A percentile compares a stretch with the other conserved stretches of the same genome.
Evolutionary conservation across 2,888 invertebrate genomes (phyloP).

Genomic region (Hesperia comma): DNA sequence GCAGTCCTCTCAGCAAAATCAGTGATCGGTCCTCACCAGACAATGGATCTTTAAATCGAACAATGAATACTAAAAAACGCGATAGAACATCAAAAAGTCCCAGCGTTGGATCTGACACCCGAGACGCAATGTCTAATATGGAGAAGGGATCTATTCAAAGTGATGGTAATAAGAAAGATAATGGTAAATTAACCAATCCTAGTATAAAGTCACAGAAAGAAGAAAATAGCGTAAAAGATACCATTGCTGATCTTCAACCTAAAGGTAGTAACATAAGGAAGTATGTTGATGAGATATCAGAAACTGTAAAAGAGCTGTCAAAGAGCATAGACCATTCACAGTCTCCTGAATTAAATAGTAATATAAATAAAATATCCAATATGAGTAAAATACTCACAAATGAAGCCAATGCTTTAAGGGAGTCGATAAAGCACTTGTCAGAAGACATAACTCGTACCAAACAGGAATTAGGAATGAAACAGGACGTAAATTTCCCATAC

Average conservation of each 20-base stretch:
- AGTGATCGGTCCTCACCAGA: conserved; percentile 24
- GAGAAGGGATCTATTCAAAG: conserved; percentile 2
- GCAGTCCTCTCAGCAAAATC: conserved; percentile 22
- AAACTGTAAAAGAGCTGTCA: conserved; percentile 56
- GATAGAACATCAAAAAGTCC: conserved; percentile 40
- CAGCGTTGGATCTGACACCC: conserved; percentile 42
- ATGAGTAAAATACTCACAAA: conserved; percentile 72
- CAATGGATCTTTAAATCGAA: conserved; percentile 21
- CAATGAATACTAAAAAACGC: neutral
- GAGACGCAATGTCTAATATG: neutral
- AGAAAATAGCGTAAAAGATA: conserved; percentile 48
- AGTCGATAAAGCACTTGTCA: conserved; percentile 68
- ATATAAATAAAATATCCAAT: conserved; percentile 69
- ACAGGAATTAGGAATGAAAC: conserved; percentile 53
- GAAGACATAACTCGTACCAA: conserved; percentile 67
- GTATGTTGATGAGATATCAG: conserved; percentile 57
- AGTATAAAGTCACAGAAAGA: conserved; percentile 8
- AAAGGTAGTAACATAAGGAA: conserved; percentile 55
- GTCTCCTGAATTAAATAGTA: conserved; percentile 53
- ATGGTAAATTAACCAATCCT: conserved; percentile 1
- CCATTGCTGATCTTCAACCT: conserved; percentile 53
- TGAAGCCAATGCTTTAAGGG: conserved; percentile 71
- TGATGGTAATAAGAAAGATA: conserved; percentile 6
- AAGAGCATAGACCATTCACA: conserved; percentile 48
- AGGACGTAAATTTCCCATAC: conserved; percentile 70